A percentile compares a stretch with the other conserved stretches of the same genome.
Evolutionary conservation across 92 coral and sea anemone species (phyloP).

Genomic region (Porites lobata): DNA sequence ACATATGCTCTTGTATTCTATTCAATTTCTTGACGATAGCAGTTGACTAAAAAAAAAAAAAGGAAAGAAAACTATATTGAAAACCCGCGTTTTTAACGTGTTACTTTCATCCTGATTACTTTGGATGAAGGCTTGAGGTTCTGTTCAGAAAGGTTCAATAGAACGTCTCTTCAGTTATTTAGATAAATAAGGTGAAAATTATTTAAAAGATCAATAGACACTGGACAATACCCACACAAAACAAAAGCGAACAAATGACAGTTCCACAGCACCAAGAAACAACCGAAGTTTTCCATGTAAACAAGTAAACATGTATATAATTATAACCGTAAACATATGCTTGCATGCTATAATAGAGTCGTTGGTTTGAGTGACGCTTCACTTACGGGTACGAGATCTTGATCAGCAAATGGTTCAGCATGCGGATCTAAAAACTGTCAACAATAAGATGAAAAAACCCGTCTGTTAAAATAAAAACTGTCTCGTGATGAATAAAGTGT

Average conservation of each 20-base stretch:
- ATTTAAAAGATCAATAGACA: too few relatives aligned
- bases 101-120: background rate
- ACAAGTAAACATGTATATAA: too few relatives aligned
- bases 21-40: slow-evolving; percentile 95
- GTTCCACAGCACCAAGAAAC: too few relatives aligned
- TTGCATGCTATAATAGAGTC: too few relatives aligned
- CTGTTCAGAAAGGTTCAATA: too few relatives aligned
- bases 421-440: slow-evolving; percentile 77
- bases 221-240: too few relatives aligned
- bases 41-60: slow-evolving; percentile 69
- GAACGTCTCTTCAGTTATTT: too few relatives aligned
- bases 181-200: too few relatives aligned
- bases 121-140: too few relatives aligned
- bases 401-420: slow-evolving; percentile 78
- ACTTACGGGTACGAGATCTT: slow-evolving; percentile 73
- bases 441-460: background rate
- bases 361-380: background rate
- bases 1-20: slow-evolving; percentile 94
- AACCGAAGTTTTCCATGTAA: too few relatives aligned
- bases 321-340: too few relatives aligned
- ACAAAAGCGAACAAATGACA: too few relatives aligned
- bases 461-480: background rate
- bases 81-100: background rate
- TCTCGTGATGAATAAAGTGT: background rate
- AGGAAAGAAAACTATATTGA: background rate